These are phyloP conservation scores for Emydura subglobosa DNA, from an alignment of 2,113 vertebrate genomes.

Conservation along the genomic window DNA sequence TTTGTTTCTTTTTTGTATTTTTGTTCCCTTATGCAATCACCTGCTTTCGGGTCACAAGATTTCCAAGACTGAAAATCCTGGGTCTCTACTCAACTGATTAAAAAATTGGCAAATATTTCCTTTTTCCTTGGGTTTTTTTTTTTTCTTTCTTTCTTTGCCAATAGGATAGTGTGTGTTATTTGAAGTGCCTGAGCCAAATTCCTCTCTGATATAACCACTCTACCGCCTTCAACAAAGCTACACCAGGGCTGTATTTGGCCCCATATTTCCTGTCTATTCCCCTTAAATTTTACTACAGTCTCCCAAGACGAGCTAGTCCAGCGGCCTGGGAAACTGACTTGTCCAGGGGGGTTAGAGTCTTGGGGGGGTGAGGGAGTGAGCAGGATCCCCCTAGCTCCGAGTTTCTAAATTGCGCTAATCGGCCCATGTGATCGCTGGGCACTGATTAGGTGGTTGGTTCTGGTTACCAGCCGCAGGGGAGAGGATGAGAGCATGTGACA, in stretches of 20 bases:
- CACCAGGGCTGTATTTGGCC: neutral
- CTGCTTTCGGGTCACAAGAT: neutral
- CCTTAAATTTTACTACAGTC: neutral
- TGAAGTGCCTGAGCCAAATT: neutral
- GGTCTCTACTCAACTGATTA: too few species aligned
- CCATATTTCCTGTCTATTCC: neutral
- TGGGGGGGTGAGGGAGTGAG: fast-evolving
- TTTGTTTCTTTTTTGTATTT: neutral
- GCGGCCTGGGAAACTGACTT: neutral
- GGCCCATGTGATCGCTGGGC: neutral
- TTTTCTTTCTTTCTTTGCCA: neutral
- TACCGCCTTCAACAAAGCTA: neutral
- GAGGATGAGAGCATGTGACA: neutral
- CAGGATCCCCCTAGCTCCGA: neutral
- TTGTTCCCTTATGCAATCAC: neutral
- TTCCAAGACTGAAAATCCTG: neutral
- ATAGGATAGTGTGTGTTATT: neutral
- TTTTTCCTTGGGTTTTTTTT: neutral
- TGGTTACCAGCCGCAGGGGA: neutral
- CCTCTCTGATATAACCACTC: neutral
- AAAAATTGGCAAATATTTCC: neutral
- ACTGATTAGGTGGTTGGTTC: neutral
- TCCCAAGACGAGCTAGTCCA: neutral
- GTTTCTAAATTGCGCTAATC: neutral
- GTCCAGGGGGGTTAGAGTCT: fast-evolving